These are phyloP conservation scores for Hepsetus odoe DNA, from an alignment of 2,113 vertebrate species.

Conservation along the genomic window DNA sequence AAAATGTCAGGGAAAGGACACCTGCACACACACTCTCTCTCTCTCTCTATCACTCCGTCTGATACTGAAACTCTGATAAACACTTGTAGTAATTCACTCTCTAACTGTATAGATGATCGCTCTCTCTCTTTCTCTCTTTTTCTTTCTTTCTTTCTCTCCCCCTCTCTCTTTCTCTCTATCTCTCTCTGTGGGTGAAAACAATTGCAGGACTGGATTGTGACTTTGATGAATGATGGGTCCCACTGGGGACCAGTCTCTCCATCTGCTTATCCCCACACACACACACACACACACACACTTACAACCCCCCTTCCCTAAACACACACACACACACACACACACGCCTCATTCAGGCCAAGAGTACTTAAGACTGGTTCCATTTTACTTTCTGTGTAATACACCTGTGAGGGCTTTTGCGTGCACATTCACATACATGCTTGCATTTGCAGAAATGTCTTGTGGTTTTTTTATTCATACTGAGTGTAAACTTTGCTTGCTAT, in stretches of 20 bases:
- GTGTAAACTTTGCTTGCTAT: background rate
- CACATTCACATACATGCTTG: background rate
- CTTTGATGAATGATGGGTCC: conserved; percentile 83
- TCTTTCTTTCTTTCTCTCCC: conserved; percentile 54
- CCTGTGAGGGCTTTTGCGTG: background rate
- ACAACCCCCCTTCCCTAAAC: conserved; percentile 42
- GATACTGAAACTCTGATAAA: conserved; percentile 7
- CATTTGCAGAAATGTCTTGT: background rate
- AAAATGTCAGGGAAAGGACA: conserved; percentile 48
- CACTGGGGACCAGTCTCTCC: conserved; percentile 77
- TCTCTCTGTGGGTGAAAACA: conserved; percentile 66
- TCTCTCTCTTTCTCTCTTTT: conserved; percentile 29
- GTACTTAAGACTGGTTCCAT: conserved; percentile 51
- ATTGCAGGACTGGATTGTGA: conserved; percentile 77
- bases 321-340: conserved; percentile 40
- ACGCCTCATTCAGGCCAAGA: conserved; percentile 43
- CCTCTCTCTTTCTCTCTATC: conserved; percentile 59
- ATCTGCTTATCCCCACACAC: conserved; percentile 74
- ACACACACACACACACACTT: conserved; percentile 15
- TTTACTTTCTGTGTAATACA: conserved; percentile 35
- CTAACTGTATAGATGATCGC: conserved; percentile 10
- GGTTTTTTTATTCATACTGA: conserved; percentile 16
- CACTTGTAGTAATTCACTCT: conserved; percentile 40
- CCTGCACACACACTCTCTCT: conserved; percentile 4
- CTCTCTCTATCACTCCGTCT: background rate